Base-by-base conservation (phyloP, 2,113 vertebrate genomes). In the Aphelocoma coerulescens region DNA sequence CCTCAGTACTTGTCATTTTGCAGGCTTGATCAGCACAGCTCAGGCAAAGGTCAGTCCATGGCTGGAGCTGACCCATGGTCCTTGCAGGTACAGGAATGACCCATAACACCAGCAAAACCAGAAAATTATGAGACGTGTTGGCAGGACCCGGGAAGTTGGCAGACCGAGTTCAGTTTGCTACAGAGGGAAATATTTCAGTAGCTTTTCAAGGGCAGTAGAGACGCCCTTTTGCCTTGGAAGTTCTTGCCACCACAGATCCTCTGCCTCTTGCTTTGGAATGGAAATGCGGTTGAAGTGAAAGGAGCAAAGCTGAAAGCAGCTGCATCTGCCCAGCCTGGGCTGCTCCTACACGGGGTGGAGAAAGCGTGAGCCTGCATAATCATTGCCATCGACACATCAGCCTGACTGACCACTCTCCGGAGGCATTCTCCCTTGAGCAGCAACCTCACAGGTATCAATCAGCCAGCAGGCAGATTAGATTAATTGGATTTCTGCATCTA, bases 381-480 rank as follows among this genome's bases (percentile, higher is more conserved):
- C 58, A 3, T 0, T 3, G 1, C 58, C 51, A 6, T 30, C 49
- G 22, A 1, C 2, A 4, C 41, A 15, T 14, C 46, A 3, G 32
- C 62, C 69, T 2, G 30, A 7, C n/a, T 3, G 28, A 15, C 26
- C 3, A 1, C 71, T 7, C 86, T 35, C 41, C 0, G 3, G 49
- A 52, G 62, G 11, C 57, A 6, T 55, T 27, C 55, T 78, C 10
- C 74, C 71, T 39, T 7, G 1, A 48, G 7, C 54, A 28, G 7
- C 44, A 44, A 0, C 75, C 82, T 11, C 85, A 17, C 75, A 33
- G 75, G 23, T 20, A 57, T 3, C 30, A 18, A 48, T 43, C 51
- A 43, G 7, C 13, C 65, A 21, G 37, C 54, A 32, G 80, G 68
- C 59, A 81, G 83, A 55, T 61, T 6, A 52, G 73, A 86, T 77